Conservation (phyloP, 2,113 vertebrate species). For the Ardeotis arabs region DNA sequence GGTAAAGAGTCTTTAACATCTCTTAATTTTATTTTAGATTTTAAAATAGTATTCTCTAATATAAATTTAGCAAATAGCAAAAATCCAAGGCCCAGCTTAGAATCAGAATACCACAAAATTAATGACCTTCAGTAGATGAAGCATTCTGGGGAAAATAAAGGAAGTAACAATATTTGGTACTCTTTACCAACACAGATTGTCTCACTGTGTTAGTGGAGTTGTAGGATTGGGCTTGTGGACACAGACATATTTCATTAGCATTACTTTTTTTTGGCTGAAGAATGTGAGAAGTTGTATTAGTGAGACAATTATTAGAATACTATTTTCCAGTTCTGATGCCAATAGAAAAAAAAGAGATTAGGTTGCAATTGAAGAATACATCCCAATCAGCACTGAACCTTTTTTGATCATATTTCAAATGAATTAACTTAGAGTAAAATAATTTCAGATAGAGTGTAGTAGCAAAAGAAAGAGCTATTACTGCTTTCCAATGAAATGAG, state of each 20-base stretch:
- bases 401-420: conserved; percentile 7
- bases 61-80: neutral
- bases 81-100: neutral
- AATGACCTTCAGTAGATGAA: neutral
- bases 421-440: conserved; percentile 36
- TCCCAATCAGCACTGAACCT: neutral
- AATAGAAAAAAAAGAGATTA: neutral
- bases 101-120: neutral
- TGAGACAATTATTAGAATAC: conserved; percentile 20
- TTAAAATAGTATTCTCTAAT: neutral
- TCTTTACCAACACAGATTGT: conserved; percentile 37
- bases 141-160: neutral
- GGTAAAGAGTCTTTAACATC: neutral
- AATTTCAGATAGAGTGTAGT: conserved; percentile 25
- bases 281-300: neutral
- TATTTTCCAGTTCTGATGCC: neutral
- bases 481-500: conserved; percentile 29
- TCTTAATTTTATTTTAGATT: neutral
- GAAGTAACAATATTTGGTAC: neutral
- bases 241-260: conserved; percentile 22
- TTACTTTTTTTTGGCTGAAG: conserved; percentile 28
- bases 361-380: neutral
- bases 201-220: neutral
- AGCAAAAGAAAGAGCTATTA: conserved; percentile 13
- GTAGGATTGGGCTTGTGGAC: neutral